Evolutionary conservation across 2,888 invertebrate genomes (phyloP), one percentile per base, ranked within the genome.

Genomic region (Amorpha juglandis): DNA sequence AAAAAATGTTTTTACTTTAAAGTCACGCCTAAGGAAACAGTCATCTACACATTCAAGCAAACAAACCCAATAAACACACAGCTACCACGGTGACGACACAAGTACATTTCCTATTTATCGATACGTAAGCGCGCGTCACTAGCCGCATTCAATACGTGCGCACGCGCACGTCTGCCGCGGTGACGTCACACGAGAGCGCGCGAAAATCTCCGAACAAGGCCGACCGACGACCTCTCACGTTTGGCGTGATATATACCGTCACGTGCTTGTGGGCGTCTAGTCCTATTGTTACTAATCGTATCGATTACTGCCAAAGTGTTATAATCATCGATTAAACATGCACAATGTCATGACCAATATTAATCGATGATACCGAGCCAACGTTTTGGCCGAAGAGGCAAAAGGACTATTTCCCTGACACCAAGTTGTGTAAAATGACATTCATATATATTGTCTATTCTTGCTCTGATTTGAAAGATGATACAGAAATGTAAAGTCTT

Each of bases 171-270:
- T 90, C 79, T 76, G 71, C 67, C 64, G 63, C 64, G 67, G 62
- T 33, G 76, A 87, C 87, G 87, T 87, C 84, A 85, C 79, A 64
- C 66, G 74, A 73, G 74, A 68, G 69, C 74, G 71, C 81, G 89
- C 88, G 87, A 90, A 90, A 87, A 87, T 87, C 82, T 73, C 76
- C 79, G 82, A 86, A 86, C 90, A 92, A 92, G 91, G 91, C 86
- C 91, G 91, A 87, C 62, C 90, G 77, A 81, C 81, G 87, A 91
- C 89, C 91, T 87, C 87, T 74, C 75, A 67, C 74, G 72, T 72
- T 68, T 69, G 68, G 68, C 69, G 68, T 68, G 70, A 67, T 68
- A 50, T 45, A 42, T 42, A 68, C 67, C 67, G 71, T 78, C 79
- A 80, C 81, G 80, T 78, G 78, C 70, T 68, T 69, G 69, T 74